Base-by-base conservation (phyloP, 2,113 vertebrate genomes). In the Prinia subflava region DNA sequence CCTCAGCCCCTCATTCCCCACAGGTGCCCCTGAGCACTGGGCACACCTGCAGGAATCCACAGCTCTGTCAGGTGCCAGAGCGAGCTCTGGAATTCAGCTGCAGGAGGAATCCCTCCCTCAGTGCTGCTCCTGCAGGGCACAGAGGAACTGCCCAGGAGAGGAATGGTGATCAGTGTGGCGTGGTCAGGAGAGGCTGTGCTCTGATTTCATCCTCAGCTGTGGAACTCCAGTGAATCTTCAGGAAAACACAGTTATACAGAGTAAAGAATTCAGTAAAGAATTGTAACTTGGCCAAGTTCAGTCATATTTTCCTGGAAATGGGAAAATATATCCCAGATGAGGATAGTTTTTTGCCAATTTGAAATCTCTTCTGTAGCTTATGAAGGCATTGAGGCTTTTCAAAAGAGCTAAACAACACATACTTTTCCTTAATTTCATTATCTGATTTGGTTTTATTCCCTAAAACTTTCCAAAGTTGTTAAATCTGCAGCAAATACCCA, bases 401-500 rank as follows among this genome's bases (percentile, higher is more conserved):
- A 76, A 30, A 82, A 83, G n/a, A 76, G 31, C 42, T 76, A 22
- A 85, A n/a, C 53, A 83, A 19, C 42, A 57, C 44, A 28, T 86
- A 47, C 24, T 90, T 87, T 68, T 60, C 67, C 60, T 63, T 92
- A 87, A 85, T 79, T 93, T 93, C 56, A 63, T 87, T 87, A 77
- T 71, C 86, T 83, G 77, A 47, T 77, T 73, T 81, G 59, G 30
- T 49, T 83, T 83, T 73, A 53, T 73, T 88, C 46, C 44, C 31
- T 62, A 55, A 76, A 90, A 84, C 65, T 85, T 88, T 75, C 65
- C 65, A 56, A 73, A 88, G 12, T 20, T 24, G 27, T 60, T 76
- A 82, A 95, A 85, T 46, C 37, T 86, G 46, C 62, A 52, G 44
- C 57, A 52, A 90, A 92, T 79, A 64, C 19, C 65, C 78, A 55